phyloP scores from a whole-genome alignment of 2,888 invertebrate genomes.

The Dione vanillae region DNA sequence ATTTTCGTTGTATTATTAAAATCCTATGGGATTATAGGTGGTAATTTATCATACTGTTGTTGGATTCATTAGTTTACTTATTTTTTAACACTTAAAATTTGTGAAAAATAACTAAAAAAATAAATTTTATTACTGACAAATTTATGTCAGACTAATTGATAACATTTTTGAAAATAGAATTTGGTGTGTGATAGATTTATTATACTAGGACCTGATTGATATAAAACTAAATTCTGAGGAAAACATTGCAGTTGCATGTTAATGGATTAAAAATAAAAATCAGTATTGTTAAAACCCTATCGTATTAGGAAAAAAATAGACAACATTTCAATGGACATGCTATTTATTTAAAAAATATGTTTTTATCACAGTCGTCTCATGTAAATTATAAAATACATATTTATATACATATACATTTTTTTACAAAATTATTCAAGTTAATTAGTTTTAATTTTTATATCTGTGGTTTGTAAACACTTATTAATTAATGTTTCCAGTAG shows the following conservation, averaged over 20 bases:
- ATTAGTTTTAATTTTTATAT: neutral
- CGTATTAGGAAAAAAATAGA: neutral
- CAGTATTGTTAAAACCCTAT: neutral
- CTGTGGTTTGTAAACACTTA: neutral
- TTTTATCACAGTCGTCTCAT: slow-evolving; percentile 16
- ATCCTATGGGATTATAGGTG: neutral
- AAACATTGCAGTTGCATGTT: neutral
- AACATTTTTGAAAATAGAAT: slow-evolving; percentile 12
- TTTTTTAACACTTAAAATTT: slow-evolving; percentile 8
- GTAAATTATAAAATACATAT: neutral
- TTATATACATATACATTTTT: neutral
- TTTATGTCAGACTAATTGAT: neutral
- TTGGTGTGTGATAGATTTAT: neutral
- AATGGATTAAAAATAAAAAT: neutral
- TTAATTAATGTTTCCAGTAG: no score
- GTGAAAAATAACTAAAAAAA: neutral
- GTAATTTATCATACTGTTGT: slow-evolving; percentile 4
- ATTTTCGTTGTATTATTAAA: neutral
- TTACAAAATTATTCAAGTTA: neutral
- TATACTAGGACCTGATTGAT: neutral
- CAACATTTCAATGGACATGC: neutral
- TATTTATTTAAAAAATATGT: neutral
- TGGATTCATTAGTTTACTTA: neutral
- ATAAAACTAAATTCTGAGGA: neutral
- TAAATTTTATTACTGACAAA: slow-evolving; percentile 8